Conservation (phyloP, 2,888 invertebrate species). For the Dorcus hopei region DNA sequence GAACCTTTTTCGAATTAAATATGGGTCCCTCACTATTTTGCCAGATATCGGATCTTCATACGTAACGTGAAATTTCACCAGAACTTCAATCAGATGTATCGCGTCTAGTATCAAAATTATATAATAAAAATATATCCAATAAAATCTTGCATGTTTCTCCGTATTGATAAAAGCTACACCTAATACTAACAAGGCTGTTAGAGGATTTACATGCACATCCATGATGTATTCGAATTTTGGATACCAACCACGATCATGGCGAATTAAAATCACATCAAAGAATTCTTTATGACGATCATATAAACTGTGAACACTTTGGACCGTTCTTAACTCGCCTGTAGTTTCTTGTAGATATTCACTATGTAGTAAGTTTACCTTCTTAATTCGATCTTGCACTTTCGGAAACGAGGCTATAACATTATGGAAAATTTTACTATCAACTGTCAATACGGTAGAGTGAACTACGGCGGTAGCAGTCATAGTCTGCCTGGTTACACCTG, state of each 20-base stretch:
- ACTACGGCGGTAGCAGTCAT: constrained; percentile 22
- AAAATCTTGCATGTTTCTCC: not conserved
- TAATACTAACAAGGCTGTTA: constrained; percentile 14
- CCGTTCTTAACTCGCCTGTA: too few species aligned
- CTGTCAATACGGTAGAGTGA: constrained; percentile 19
- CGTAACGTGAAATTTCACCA: constrained; percentile 24
- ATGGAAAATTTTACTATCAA: constrained; percentile 16
- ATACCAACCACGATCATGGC: constrained; percentile 6
- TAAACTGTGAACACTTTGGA: not conserved
- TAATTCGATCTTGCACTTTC: constrained; percentile 7
- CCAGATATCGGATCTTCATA: constrained; percentile 28
- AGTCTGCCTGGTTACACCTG: constrained; percentile 23
- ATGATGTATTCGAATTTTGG: constrained; percentile 9
- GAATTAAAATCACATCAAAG: constrained; percentile 7
- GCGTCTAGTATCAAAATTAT: constrained; percentile 15
- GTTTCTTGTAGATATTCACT: constrained; percentile 11
- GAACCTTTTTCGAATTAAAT: constrained; percentile 22
- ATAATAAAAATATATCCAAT: not conserved
- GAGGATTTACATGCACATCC: constrained; percentile 18
- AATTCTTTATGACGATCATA: constrained; percentile 1
- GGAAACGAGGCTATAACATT: constrained; percentile 15
- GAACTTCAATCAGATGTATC: constrained; percentile 23
- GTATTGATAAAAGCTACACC: constrained; percentile 11
- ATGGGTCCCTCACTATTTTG: constrained; percentile 18
- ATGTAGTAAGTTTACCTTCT: constrained; percentile 2